Percentiles rank a stretch among this genome's conserved stretches.
Evolutionary conservation across 2,888 invertebrate species (phyloP).

Genomic region (Ametastegia equiseti): DNA sequence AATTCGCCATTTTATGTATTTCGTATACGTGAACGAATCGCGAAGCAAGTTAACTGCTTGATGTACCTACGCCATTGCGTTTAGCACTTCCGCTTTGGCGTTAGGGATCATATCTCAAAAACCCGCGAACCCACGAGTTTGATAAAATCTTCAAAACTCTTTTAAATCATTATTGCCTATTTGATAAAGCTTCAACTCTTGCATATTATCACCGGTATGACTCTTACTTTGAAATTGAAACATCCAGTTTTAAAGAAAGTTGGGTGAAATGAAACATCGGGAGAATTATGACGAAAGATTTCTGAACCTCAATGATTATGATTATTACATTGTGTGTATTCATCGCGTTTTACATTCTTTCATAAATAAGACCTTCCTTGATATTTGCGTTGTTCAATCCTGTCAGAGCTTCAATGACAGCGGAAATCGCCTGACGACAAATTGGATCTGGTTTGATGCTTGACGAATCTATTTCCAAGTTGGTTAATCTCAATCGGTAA

Average conservation of each 20-base stretch:
- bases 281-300: background rate
- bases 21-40: conserved; percentile 60
- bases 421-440: conserved; percentile 15
- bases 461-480: conserved; percentile 22
- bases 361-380: background rate
- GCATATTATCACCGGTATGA: too few relatives aligned
- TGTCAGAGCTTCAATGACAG: background rate
- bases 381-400: background rate
- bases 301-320: background rate
- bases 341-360: conserved; percentile 5
- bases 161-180: background rate
- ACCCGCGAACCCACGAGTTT: conserved; percentile 23
- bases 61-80: conserved; percentile 36
- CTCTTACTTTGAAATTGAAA: too few relatives aligned
- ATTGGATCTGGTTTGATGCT: background rate
- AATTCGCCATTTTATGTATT: conserved; percentile 67
- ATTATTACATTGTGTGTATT: background rate
- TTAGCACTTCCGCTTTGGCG: conserved; percentile 27
- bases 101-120: background rate
- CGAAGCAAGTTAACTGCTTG: conserved; percentile 55
- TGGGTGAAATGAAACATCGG: too few relatives aligned
- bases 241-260: too few relatives aligned
- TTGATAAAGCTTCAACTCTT: background rate
- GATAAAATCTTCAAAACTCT: conserved; percentile 6
- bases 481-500: conserved; percentile 21